These are phyloP conservation scores for Dryobates pubescens DNA, from an alignment of 2,797 vertebrate species.

Conservation along the genomic window DNA sequence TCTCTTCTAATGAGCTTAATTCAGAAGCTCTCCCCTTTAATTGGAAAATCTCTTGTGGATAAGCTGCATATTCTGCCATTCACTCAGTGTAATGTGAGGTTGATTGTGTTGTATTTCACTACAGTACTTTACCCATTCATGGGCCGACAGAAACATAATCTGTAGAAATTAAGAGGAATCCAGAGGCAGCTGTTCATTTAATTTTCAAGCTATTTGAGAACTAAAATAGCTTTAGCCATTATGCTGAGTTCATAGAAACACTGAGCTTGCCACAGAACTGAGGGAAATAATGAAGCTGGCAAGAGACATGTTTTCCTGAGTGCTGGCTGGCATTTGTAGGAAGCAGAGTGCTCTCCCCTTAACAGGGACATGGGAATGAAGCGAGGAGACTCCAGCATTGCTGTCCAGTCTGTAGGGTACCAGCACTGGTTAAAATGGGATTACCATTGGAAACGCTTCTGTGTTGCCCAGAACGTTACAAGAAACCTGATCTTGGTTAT, in stretches of 20 bases:
- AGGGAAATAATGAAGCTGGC: background rate
- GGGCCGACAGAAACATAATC: conserved; percentile 2
- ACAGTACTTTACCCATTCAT: conserved; percentile 1
- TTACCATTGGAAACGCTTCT: background rate
- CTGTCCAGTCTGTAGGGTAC: background rate
- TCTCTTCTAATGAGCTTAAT: conserved; percentile 64
- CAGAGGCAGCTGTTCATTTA: conserved; percentile 57
- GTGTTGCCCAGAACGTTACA: background rate
- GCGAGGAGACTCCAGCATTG: background rate
- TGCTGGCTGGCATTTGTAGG: accelerated
- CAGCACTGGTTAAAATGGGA: background rate
- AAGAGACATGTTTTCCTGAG: background rate
- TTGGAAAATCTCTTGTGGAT: conserved; percentile 62
- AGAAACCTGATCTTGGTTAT: background rate
- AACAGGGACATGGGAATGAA: accelerated
- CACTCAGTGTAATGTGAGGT: conserved; percentile 32
- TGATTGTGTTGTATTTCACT: conserved; percentile 33
- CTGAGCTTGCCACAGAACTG: background rate
- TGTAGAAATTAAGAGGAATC: conserved; percentile 52
- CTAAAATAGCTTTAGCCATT: conserved; percentile 40
- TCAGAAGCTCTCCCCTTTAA: conserved; percentile 58
- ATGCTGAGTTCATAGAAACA: background rate
- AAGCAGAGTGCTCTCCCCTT: background rate
- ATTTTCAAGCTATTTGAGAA: conserved; percentile 54
- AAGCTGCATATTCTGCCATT: conserved; percentile 47